phyloP scores from a whole-genome alignment of 2,888 invertebrate species.

The Ceratothoa steindachneri region DNA sequence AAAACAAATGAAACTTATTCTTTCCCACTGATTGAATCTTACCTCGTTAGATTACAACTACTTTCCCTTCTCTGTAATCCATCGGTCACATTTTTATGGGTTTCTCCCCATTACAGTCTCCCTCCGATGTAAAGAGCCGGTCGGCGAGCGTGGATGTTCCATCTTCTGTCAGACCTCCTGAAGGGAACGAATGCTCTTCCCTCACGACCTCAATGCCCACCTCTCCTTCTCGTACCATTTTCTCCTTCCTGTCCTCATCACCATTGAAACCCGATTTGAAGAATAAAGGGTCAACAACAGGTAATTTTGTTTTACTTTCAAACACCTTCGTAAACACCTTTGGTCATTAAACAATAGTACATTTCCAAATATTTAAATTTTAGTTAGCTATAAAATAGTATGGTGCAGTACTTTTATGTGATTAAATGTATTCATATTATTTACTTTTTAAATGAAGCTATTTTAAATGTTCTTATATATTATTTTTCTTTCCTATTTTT shows the following conservation, averaged over 20 bases:
- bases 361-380: too few species aligned
- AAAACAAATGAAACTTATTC: too few species aligned
- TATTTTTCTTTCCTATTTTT: too few species aligned
- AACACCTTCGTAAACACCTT: too few species aligned
- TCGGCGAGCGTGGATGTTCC: not conserved
- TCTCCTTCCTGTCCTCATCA: not conserved
- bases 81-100: not conserved
- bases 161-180: not conserved
- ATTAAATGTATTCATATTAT: too few species aligned
- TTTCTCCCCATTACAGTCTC: slow-evolving; percentile 2
- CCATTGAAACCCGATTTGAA: not conserved
- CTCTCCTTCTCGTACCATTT: not conserved
- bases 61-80: not conserved
- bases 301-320: too few species aligned
- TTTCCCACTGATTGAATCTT: too few species aligned
- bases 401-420: too few species aligned
- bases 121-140: not conserved
- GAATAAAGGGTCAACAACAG: not conserved
- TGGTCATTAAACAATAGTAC: too few species aligned
- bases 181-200: not conserved
- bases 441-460: too few species aligned
- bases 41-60: not conserved
- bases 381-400: too few species aligned
- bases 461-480: too few species aligned
- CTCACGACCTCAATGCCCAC: not conserved